These are phyloP conservation scores for Drosophila nr. perissopoda DNA, from an alignment of 2,888 invertebrate genomes.

Conservation along the genomic window DNA sequence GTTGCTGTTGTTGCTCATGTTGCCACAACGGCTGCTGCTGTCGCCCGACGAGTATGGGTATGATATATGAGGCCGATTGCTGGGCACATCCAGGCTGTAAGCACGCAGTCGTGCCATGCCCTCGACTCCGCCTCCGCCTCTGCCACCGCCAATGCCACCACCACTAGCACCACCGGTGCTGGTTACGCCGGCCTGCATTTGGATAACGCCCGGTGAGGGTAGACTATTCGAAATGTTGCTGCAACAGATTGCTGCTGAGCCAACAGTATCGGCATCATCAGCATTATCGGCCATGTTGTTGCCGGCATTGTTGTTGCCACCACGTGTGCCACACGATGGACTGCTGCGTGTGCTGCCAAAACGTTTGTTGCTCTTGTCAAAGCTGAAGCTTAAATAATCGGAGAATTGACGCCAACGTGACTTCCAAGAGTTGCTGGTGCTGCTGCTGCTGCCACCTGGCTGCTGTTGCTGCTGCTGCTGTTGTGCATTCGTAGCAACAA, in stretches of 20 bases:
- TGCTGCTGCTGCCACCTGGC: slow-evolving; percentile 31
- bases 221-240: slow-evolving; percentile 84
- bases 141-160: neutral
- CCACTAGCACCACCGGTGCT: neutral
- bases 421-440: slow-evolving; percentile 80
- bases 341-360: slow-evolving; percentile 83
- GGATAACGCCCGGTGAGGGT: slow-evolving; percentile 64
- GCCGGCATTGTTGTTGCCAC: slow-evolving; percentile 67
- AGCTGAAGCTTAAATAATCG: slow-evolving; percentile 84
- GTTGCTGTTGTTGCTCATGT: slow-evolving; percentile 83
- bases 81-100: slow-evolving; percentile 84
- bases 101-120: slow-evolving; percentile 76
- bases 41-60: slow-evolving; percentile 83
- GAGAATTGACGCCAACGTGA: slow-evolving; percentile 84
- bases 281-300: neutral
- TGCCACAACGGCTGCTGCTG: slow-evolving; percentile 82
- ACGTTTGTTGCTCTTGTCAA: slow-evolving; percentile 84
- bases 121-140: slow-evolving; percentile 32
- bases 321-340: slow-evolving; percentile 49
- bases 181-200: neutral
- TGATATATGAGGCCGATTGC: slow-evolving; percentile 69
- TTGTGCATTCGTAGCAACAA: slow-evolving; percentile 68
- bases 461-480: slow-evolving; percentile 32
- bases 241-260: slow-evolving; percentile 60
- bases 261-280: neutral